Conservation (phyloP, 2,113 vertebrate genomes). For the Carlito syrichta region DNA sequence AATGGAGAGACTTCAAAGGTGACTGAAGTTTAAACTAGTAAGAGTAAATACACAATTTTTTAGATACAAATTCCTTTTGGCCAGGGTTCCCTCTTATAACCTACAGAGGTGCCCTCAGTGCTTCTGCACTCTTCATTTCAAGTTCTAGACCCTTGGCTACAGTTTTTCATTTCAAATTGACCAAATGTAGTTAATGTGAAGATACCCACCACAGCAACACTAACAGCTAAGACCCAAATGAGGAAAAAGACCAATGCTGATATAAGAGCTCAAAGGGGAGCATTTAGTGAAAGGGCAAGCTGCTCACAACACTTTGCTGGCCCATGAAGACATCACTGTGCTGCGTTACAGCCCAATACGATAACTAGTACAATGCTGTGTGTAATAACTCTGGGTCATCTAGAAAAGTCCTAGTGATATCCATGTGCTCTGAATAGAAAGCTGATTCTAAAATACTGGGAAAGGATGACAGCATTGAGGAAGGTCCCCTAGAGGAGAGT, state of each 20-base stretch:
- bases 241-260: background rate
- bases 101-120: too few relatives aligned
- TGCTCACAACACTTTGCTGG: background rate
- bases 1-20: too few relatives aligned
- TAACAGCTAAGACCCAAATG: background rate
- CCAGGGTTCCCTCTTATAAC: too few relatives aligned
- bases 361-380: background rate
- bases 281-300: background rate
- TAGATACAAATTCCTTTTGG: too few relatives aligned
- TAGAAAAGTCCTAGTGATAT: background rate
- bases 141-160: background rate
- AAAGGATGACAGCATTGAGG: background rate
- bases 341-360: background rate
- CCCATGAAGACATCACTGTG: background rate
- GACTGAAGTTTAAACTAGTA: too few relatives aligned
- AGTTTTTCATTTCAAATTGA: background rate
- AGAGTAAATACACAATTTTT: too few relatives aligned
- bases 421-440: background rate
- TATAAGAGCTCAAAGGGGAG: background rate
- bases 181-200: background rate
- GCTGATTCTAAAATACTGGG: background rate
- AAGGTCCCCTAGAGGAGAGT: background rate
- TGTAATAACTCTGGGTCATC: background rate
- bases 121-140: background rate
- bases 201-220: background rate